Percentiles rank a stretch among this genome's conserved stretches.
Evolutionary conservation across 2,888 invertebrate species (phyloP).

Genomic region (Drosophila mulleri): DNA sequence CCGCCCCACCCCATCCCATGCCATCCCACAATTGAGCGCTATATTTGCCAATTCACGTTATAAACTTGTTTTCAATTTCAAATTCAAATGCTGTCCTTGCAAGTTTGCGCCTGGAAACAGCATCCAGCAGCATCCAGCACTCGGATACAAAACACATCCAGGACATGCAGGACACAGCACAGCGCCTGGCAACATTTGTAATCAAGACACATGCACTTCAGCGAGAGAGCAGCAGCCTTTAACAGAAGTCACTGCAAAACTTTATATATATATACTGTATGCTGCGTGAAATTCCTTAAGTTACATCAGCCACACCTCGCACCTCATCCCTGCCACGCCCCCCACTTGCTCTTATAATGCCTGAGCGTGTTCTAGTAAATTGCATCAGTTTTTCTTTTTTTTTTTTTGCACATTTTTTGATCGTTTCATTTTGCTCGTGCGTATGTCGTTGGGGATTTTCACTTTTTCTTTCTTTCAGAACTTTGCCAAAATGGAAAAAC

Average conservation of each 20-base stretch:
- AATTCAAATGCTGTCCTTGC: slow-evolving; percentile 68
- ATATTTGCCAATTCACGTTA: slow-evolving; percentile 74
- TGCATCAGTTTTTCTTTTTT: slow-evolving; percentile 44
- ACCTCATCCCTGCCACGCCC: not conserved
- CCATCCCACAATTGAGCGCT: slow-evolving; percentile 22
- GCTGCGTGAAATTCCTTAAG: slow-evolving; percentile 47
- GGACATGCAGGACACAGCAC: slow-evolving; percentile 23
- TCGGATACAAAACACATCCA: slow-evolving; percentile 11
- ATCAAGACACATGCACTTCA: slow-evolving; percentile 49
- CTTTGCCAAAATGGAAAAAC: slow-evolving; percentile 67
- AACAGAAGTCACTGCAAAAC: slow-evolving; percentile 52
- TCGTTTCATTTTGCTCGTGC: slow-evolving; percentile 61
- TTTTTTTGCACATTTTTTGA: slow-evolving; percentile 53
- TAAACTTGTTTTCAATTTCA: slow-evolving; percentile 77
- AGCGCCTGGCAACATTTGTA: slow-evolving; percentile 44
- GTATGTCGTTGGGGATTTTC: slow-evolving; percentile 41
- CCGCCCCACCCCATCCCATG: too few species aligned
- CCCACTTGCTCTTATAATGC: slow-evolving; percentile 29
- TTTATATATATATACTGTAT: slow-evolving; percentile 13
- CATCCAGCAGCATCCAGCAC: not conserved
- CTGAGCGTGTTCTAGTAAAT: slow-evolving; percentile 59
- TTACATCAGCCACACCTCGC: not conserved
- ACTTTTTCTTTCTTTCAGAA: slow-evolving; percentile 31
- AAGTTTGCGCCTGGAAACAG: slow-evolving; percentile 45
- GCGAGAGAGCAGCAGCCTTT: slow-evolving; percentile 28